Base-by-base conservation (phyloP, 30 jellyfish, hydroid and myxozoan genomes). In the Cassiopea andromeda region DNA sequence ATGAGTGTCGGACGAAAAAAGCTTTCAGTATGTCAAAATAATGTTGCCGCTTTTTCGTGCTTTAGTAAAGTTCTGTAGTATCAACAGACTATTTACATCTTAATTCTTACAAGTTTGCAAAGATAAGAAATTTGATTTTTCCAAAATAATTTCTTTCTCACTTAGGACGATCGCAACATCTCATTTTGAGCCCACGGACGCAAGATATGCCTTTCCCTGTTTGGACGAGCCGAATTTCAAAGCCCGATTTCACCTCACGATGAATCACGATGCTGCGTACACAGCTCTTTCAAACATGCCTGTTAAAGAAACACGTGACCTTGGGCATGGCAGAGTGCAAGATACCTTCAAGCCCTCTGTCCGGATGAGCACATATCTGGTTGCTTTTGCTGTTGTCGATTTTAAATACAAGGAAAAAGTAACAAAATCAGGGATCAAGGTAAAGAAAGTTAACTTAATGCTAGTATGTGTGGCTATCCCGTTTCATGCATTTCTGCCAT, bases 131-230 rank as follows among this genome's bases (percentile, higher is more conserved):
- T n/a, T n/a, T n/a, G n/a, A n/a, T n/a, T n/a, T n/a, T n/a, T n/a
- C n/a, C n/a, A n/a, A n/a, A n/a, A n/a, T n/a, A n/a, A n/a, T 77
- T 47, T 60, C 64, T 76, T 47, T 15, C 17, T 81, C n/a, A 18
- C 46, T 7, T 78, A 97, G 99, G 88, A 84, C 98, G 15, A 84
- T 97, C 14, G 99, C 98, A 19, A 83, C 98, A 16, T 89, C 98
- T 27, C 99, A 97, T 77, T 91, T 97, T 61, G 99, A 97, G 90
- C 99, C 99, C 4, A 97, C 99, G 13, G 98, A 93, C 73, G 99
- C 99, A 57, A 77, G 99, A 45, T 12, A 94, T 2, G 98, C 97
- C 59, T 92, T 97, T 66, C 99, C 99, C 6, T 97, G 98, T 60
- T 86, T 97, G 81, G 99, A 97, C 73, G 99, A 97, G 80, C 99